Evolutionary conservation across 37 sponge, comb jelly and placozoan species (phyloP), one percentile per base, ranked within the genome.

Genomic region (Agelas oroides): DNA sequence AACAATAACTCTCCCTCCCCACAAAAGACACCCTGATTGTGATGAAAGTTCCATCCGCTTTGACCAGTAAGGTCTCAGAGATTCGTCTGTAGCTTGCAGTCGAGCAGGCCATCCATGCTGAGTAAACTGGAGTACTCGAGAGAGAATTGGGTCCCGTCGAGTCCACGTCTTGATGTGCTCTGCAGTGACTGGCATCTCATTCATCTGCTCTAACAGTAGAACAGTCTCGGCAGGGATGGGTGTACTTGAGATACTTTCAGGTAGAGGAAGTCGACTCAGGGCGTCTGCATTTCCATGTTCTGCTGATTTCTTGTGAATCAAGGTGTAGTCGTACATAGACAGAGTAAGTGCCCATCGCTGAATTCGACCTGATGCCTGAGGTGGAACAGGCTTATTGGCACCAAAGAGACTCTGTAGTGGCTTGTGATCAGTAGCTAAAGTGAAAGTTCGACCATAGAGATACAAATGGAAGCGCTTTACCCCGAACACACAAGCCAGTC

Each of bases 321-420:
- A 58, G 6, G 23, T 59, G 75, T 84, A 84, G 2, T 74, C 38
- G 36, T 84, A 84, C 16, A 41, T 53, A 6, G 66, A 3, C 13
- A 84, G 53, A 3, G 21, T 32, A 1, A 84, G 18, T 18, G 84
- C 74, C 75, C 84, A 84, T 23, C 84, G 25, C 63, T 62, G 84
- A 16, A 84, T 33, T 21, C 75, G 1, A 14, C 53, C 75, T 31
- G 84, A 52, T 32, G 71, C 82, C 27, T 53, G 53, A 5, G 30
- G 6, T 24, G 71, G 55, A 24, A 73, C 56, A 18, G 82, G 55
- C n/a, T 14, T 70, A 40, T 71, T 17, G 5, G 76, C 70, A 53
- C 53, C 27, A 17, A 81, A 46, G 8, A 81, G 15, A 30, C 8
- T 1, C 24, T 27, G 28, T 2, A 81, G 56, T 8, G 70, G 82